phyloP scores from a whole-genome alignment of 2,113 vertebrate genomes.

The Pelecanus crispus region DNA sequence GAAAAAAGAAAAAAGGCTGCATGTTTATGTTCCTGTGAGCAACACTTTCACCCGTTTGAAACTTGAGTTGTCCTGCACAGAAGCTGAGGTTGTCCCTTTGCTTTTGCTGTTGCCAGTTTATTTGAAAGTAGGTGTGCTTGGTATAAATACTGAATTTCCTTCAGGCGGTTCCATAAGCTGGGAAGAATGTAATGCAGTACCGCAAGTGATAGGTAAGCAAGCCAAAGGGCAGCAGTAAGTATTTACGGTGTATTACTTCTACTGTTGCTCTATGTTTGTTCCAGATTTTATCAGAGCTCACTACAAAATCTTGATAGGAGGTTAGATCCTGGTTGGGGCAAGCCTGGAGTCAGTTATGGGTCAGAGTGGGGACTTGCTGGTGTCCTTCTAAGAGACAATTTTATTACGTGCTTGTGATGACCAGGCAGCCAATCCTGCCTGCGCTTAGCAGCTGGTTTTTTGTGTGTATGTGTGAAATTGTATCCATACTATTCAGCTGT shows the following conservation, averaged over 20 bases:
- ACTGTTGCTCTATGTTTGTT: neutral
- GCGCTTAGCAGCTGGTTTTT: neutral
- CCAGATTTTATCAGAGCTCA: neutral
- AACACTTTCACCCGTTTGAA: neutral
- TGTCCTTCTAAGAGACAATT: neutral
- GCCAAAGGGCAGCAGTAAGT: neutral
- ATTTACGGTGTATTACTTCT: neutral
- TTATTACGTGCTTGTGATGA: fast-evolving
- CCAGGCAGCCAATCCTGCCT: neutral
- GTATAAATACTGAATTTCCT: neutral
- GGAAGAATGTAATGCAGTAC: neutral
- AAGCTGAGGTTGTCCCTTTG: neutral
- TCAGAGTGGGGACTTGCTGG: neutral
- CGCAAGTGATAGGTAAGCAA: neutral
- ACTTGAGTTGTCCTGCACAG: fast-evolving
- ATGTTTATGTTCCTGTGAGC: neutral
- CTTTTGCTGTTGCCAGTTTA: neutral
- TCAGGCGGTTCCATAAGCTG: neutral
- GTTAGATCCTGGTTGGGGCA: neutral
- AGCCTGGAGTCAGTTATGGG: neutral
- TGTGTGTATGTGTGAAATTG: neutral
- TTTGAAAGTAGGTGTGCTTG: neutral
- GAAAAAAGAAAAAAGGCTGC: neutral
- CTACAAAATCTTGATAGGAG: neutral
- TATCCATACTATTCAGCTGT: neutral